Conservation (phyloP, 2,888 invertebrate species). For the Steromphala cineraria region DNA sequence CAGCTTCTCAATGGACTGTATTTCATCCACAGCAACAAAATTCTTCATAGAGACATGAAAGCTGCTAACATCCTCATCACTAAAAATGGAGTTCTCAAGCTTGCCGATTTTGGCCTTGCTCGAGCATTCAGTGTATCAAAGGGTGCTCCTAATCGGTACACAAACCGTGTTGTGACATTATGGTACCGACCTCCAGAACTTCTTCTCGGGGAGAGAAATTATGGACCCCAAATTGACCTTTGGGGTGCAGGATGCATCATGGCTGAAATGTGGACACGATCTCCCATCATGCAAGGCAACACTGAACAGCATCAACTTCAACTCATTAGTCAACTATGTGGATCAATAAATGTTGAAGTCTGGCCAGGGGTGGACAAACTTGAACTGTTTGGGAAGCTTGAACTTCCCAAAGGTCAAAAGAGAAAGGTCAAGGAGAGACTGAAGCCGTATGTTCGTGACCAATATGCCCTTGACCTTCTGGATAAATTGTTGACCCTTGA, state of each 20-base stretch:
- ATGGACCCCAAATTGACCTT: slow-evolving; percentile 97
- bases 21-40: slow-evolving; percentile 93
- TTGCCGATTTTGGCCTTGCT: slow-evolving; percentile 98
- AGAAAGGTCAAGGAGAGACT: slow-evolving; percentile 78
- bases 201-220: slow-evolving; percentile 84
- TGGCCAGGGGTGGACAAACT: slow-evolving; percentile 93
- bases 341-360: slow-evolving; percentile 92
- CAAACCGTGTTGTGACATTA: slow-evolving; percentile 96
- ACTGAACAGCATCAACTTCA: slow-evolving; percentile 96
- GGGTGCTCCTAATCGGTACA: slow-evolving; percentile 89
- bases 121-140: slow-evolving; percentile 90
- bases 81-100: slow-evolving; percentile 88
- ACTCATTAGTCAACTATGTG: slow-evolving; percentile 95
- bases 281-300: slow-evolving; percentile 84
- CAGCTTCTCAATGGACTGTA: slow-evolving; percentile 88
- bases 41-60: slow-evolving; percentile 88
- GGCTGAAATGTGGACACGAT: slow-evolving; percentile 99
- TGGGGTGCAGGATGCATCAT: slow-evolving; percentile 97
- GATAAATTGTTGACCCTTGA: slow-evolving; percentile 94
- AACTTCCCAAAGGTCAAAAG: slow-evolving; percentile 71
- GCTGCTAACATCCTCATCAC: slow-evolving; percentile 98
- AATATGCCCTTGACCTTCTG: slow-evolving; percentile 93
- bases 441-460: slow-evolving; percentile 92
- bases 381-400: slow-evolving; percentile 83
- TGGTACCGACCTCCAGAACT: slow-evolving; percentile 87